phyloP scores from a whole-genome alignment of 2,797 vertebrate genomes.

The Sebastes itinus region DNA sequence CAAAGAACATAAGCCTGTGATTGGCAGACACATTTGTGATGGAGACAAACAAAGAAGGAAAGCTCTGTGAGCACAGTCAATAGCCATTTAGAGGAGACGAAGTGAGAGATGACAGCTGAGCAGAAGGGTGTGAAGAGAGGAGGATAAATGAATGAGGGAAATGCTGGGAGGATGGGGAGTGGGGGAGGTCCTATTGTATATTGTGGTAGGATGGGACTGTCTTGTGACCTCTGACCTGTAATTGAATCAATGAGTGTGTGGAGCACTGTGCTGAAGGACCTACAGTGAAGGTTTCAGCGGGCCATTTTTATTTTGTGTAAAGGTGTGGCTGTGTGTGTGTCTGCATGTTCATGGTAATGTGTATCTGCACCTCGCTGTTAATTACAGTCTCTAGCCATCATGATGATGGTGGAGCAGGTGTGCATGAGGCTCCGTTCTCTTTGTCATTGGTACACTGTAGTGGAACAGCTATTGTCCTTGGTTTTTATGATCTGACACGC shows the following conservation, averaged over 20 bases:
- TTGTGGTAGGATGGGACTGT: conserved; percentile 68
- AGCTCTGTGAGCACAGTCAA: conserved; percentile 74
- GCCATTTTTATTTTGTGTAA: conserved; percentile 37
- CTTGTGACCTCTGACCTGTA: conserved; percentile 74
- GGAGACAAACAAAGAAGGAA: conserved; percentile 69
- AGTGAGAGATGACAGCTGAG: conserved; percentile 82
- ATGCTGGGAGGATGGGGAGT: conserved; percentile 68
- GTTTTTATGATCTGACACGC: conserved; percentile 20
- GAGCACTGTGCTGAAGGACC: conserved; percentile 55
- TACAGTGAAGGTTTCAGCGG: conserved; percentile 50
- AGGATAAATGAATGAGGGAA: conserved; percentile 71
- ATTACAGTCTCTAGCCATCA: conserved; percentile 39
- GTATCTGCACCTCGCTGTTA: conserved; percentile 28
- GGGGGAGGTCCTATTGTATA: conserved; percentile 64
- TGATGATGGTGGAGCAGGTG: conserved; percentile 58
- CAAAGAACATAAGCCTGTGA: conserved; percentile 63
- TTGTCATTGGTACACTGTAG: conserved; percentile 41
- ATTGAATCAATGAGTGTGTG: conserved; percentile 67
- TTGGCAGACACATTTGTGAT: conserved; percentile 77
- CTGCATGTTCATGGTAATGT: conserved; percentile 12
- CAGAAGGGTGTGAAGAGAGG: conserved; percentile 73
- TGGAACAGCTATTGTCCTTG: conserved; percentile 41
- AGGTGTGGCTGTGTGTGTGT: conserved; percentile 41
- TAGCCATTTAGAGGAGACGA: conserved; percentile 77
- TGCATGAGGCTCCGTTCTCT: conserved; percentile 28